Conservation (phyloP, 2,888 invertebrate genomes). For the Tridacna crocea region DNA sequence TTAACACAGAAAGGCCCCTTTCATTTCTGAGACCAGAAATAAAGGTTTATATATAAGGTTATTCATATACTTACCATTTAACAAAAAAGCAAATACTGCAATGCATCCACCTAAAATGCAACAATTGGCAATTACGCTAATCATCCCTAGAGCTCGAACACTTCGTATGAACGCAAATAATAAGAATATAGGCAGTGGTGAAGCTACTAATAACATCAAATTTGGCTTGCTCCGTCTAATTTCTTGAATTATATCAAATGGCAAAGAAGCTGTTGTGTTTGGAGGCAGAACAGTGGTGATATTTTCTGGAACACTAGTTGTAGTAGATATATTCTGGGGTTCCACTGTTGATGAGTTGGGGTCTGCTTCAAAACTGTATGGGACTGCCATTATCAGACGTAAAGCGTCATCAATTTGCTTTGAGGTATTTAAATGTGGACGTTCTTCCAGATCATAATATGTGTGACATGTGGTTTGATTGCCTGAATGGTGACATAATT, state of each 20-base stretch:
- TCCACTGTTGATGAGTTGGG: conserved; percentile 33
- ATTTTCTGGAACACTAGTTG: conserved; percentile 19
- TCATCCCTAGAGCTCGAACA: conserved; percentile 77
- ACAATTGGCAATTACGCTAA: conserved; percentile 79
- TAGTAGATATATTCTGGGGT: conserved; percentile 6
- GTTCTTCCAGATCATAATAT: conserved; percentile 30
- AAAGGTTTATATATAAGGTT: neutral
- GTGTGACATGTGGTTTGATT: conserved; percentile 32
- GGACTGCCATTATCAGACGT: neutral
- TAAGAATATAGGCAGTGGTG: conserved; percentile 79
- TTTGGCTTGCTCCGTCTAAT: conserved; percentile 54
- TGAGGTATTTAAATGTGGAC: conserved; percentile 4
- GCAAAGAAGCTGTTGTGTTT: conserved; percentile 26
- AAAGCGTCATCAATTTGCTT: neutral
- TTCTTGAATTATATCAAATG: conserved; percentile 1
- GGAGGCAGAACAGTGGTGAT: conserved; percentile 20
- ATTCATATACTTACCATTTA: conserved; percentile 69
- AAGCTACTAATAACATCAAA: conserved; percentile 74
- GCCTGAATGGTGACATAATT: conserved; percentile 54
- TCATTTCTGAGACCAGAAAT: no score
- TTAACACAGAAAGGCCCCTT: no score
- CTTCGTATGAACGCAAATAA: conserved; percentile 76
- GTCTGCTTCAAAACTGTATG: neutral
- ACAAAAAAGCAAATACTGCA: conserved; percentile 72
- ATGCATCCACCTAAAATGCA: conserved; percentile 78